Evolutionary conservation across 2,113 vertebrate species (phyloP), one percentile per base, ranked within the genome.

Genomic region (Puntigrus tetrazona): DNA sequence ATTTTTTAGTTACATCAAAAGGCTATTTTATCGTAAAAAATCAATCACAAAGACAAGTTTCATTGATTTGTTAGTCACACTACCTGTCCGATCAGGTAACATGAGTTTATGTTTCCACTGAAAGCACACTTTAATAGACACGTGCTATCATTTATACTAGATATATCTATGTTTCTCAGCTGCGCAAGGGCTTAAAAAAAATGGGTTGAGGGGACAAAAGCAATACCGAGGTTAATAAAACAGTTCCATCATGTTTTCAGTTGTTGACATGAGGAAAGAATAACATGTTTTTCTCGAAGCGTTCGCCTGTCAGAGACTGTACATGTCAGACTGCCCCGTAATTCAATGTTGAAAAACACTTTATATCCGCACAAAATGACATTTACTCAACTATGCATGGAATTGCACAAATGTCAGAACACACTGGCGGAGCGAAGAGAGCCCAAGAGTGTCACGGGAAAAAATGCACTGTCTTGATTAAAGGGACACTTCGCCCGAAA

Each of bases 401-500:
- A 38, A 78, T 29, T 52, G 36, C 14, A 57, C 31, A 86, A 87
- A 88, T 87, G 89, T 86, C 87, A 89, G 18, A 22, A 29, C 75
- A 20, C 67, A 10, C 63, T 55, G 81, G 83, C 78, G 78, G 63
- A 81, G 72, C 70, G 61, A 76, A 16, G 72, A 67, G 34, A 61
- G 78, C 78, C 75, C 31, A 82, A 61, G 72, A 78, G 22, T 69
- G 14, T 55, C 22, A 57, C n/a, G n/a, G n/a, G n/a, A n/a, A n/a
- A n/a, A n/a, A n/a, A n/a, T n/a, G n/a, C 31, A 82, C 47, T 27
- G 34, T 2, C 14, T 31, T 50, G 50, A 79, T 65, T 85, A 88
- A 89, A 86, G 50, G 87, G 89, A 88, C 86, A 88, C 87, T 91
- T 93, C 88, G 79, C 81, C 29, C 41, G 45, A 65, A 78, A 76